phyloP scores from a whole-genome alignment of 2,888 invertebrate species.

The Asteroscopus sphinx region DNA sequence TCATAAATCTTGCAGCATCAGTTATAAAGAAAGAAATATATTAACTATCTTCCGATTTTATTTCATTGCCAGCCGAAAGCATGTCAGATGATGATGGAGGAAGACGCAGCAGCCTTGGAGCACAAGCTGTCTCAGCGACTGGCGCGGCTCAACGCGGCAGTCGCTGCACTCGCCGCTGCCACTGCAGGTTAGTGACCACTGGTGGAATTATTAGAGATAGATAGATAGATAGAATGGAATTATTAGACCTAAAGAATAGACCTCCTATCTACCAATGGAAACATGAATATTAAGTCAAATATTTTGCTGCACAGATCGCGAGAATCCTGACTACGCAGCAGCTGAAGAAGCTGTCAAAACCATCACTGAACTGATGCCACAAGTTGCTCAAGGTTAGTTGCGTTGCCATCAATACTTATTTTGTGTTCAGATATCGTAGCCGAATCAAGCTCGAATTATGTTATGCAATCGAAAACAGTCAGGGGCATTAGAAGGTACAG shows the following conservation, averaged over 20 bases:
- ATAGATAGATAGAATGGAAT: no score
- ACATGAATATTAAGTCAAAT: no score
- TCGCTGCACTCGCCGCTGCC: conserved; percentile 53
- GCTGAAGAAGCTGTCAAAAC: conserved; percentile 61
- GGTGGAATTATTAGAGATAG: background rate
- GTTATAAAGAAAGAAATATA: no score
- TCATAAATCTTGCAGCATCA: no score
- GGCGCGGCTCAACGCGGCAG: conserved; percentile 59
- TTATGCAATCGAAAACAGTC: no score
- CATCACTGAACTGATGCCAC: conserved; percentile 64
- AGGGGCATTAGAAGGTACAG: no score
- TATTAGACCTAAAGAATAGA: no score
- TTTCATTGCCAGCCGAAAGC: conserved; percentile 25
- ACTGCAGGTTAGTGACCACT: conserved; percentile 9
- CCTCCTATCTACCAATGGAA: no score
- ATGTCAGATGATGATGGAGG: conserved; percentile 32
- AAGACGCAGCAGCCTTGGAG: conserved; percentile 32
- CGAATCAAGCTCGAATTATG: no score
- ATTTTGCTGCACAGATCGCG: conserved; percentile 51
- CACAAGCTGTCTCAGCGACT: conserved; percentile 41
- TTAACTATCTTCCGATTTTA: no score
- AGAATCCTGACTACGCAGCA: conserved; percentile 61
- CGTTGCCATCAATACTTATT: no score
- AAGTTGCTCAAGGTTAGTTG: conserved; percentile 55
- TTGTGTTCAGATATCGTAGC: no score